Conservation (phyloP, 2,797 vertebrate genomes). For the Alca torda region DNA sequence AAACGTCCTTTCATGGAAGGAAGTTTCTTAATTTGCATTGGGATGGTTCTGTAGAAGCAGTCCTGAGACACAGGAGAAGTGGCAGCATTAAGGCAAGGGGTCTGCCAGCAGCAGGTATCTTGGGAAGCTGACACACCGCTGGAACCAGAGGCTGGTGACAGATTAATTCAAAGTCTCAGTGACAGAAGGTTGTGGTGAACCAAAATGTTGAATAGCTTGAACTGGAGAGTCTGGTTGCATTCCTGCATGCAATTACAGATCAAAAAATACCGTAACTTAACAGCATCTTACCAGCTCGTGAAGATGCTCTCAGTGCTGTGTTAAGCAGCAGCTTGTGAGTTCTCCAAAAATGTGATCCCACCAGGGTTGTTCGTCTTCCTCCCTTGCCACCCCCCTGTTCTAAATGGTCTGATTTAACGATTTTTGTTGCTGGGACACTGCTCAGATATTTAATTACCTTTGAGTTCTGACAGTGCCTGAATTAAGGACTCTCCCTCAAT, state of each 20-base stretch:
- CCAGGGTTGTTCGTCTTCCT: not conserved
- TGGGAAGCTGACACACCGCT: accelerated
- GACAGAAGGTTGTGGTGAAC: not conserved
- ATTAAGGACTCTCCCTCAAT: not conserved
- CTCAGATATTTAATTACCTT: not conserved
- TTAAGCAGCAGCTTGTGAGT: not conserved
- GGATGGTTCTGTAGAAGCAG: not conserved
- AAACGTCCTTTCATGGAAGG: not conserved
- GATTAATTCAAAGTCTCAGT: not conserved
- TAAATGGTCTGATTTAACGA: not conserved
- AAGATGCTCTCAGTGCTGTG: not conserved
- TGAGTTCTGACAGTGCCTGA: not conserved
- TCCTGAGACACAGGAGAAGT: not conserved
- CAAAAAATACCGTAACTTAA: not conserved
- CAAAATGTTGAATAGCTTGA: not conserved
- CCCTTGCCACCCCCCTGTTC: not conserved
- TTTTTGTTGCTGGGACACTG: not conserved
- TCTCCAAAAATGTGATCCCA: not conserved
- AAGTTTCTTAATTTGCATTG: not conserved
- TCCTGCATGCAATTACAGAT: not conserved
- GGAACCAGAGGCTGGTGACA: accelerated
- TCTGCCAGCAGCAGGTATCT: not conserved
- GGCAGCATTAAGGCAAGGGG: not conserved
- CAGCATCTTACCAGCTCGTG: not conserved
- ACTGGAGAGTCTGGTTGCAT: not conserved